Conservation (phyloP, 2,797 vertebrate species). For the Numenius phaeopus region DNA sequence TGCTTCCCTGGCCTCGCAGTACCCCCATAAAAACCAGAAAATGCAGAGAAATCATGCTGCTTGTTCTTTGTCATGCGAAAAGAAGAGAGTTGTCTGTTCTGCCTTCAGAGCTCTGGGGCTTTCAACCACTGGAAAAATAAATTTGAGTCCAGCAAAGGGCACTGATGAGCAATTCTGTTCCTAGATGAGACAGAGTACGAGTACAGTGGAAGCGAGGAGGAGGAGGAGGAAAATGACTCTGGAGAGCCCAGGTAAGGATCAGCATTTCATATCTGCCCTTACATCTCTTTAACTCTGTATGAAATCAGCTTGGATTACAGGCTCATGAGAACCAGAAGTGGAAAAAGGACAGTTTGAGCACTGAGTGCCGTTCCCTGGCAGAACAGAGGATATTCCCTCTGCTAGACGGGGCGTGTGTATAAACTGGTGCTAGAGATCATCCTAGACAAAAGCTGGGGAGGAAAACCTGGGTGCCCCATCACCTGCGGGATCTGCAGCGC, state of each 20-base stretch:
- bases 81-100: conserved; percentile 7
- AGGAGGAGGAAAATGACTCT: conserved; percentile 94
- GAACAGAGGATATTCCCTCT: not conserved
- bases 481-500: not conserved
- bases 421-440: not conserved
- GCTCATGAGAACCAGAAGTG: not conserved
- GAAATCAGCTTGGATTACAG: not conserved
- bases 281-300: not conserved
- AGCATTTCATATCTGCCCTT: not conserved
- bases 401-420: not conserved
- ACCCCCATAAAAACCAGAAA: not conserved
- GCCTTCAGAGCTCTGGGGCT: not conserved
- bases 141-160: conserved; percentile 30
- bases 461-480: not conserved
- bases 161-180: conserved; percentile 72
- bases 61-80: not conserved
- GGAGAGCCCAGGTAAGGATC: conserved; percentile 91
- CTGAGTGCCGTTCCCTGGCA: not conserved
- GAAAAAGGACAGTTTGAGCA: not conserved
- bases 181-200: conserved; percentile 97
- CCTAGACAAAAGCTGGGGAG: not conserved
- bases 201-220: conserved; percentile 97
- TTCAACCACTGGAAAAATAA: conserved; percentile 32
- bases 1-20: not conserved
- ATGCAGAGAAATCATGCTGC: not conserved